These are phyloP conservation scores for Pygocentrus nattereri DNA, from an alignment of 2,797 vertebrate genomes.

Conservation along the genomic window DNA sequence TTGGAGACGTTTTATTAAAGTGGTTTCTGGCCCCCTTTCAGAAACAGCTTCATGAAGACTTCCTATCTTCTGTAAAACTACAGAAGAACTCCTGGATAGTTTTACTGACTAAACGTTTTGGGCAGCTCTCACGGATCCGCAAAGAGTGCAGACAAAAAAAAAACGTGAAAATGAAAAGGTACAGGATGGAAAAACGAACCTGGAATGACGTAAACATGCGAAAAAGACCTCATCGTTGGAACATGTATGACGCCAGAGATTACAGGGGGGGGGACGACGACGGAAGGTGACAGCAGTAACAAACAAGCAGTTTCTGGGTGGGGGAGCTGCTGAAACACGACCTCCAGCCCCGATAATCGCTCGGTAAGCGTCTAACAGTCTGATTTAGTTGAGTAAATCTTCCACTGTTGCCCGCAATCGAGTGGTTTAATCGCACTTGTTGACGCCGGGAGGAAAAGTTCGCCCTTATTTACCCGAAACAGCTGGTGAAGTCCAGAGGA, in stretches of 20 bases:
- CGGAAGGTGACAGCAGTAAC: slow-evolving; percentile 52
- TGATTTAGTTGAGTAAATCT: no score
- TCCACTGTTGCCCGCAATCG: neutral
- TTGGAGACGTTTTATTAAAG: no score
- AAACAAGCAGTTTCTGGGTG: slow-evolving; percentile 47
- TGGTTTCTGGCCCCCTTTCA: no score
- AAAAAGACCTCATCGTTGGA: neutral
- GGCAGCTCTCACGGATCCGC: no score
- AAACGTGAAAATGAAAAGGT: no score
- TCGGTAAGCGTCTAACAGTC: neutral
- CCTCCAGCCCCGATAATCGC: neutral
- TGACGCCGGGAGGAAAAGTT: neutral
- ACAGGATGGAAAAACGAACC: neutral
- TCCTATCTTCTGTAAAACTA: no score
- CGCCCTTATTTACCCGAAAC: no score
- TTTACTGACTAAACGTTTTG: no score
- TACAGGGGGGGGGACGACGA: slow-evolving; percentile 52
- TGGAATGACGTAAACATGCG: neutral
- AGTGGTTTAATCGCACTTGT: neutral
- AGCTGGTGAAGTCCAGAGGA: no score
- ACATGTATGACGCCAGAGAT: slow-evolving; percentile 39
- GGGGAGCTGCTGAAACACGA: slow-evolving; percentile 30
- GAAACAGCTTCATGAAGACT: no score
- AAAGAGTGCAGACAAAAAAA: no score
- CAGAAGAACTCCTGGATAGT: no score